Evolutionary conservation across 2,888 invertebrate genomes (phyloP), one percentile per base, ranked within the genome.

Genomic region (Ochropleura leucogaster): DNA sequence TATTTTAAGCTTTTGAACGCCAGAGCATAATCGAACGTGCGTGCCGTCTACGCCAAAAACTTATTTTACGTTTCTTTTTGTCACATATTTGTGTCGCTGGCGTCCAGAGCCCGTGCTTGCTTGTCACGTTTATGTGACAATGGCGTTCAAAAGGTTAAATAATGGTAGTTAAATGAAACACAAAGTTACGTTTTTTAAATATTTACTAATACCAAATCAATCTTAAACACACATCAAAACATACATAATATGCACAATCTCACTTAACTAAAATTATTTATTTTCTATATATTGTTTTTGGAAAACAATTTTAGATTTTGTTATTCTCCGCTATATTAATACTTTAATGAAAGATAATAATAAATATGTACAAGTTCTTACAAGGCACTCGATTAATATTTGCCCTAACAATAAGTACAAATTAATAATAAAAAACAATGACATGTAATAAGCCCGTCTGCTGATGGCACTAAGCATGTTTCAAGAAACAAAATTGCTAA

Each of bases 221-320:
- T 96, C 95, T 94, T 95, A 95, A 93, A 95, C 96, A 96, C 96
- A 96, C 96, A 94, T 95, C 95, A 96, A 96, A 96, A 96, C 96
- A 95, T 95, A 96, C 96, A 95, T 95, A 95, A 95, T 96, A 96
- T 96, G 95, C 96, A 96, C 96, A 95, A 96, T 96, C 96, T 96
- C 95, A 91, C 96, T 93, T 96, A 96, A 93, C 93, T 95, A 95
- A 91, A 88, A 87, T 89, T 89, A 92, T 92, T 92, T 92, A 94
- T 92, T 92, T 89, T 92, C 91, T 93, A 93, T 92, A 65, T 93
- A 88, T 94, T 95, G 94, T 94, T 96, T 96, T 96, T 94, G 94
- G 92, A 95, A 96, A 96, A 96, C 94, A 94, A 94, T 93, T 93
- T 88, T 93, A 93, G 93, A 94, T 92, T 94, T 93, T 92, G 91